These are phyloP conservation scores for Melipona bicolor DNA, from an alignment of 2,888 invertebrate species.

Conservation along the genomic window DNA sequence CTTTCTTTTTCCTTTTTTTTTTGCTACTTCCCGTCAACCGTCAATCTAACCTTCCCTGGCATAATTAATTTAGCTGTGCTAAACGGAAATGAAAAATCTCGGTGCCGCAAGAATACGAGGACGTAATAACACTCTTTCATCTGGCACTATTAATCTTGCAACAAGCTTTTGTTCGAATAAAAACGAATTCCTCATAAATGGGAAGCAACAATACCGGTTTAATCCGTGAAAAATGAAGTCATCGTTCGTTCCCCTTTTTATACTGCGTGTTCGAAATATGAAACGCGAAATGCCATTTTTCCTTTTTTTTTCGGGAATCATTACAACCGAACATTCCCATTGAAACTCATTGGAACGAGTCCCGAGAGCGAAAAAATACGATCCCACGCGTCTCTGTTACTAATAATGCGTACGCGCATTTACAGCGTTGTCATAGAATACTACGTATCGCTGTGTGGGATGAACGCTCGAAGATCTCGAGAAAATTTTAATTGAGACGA, in stretches of 20 bases:
- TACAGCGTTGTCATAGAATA: background rate
- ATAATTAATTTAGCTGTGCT: background rate
- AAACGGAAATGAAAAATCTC: slow-evolving; percentile 6
- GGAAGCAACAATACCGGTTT: slow-evolving; percentile 10
- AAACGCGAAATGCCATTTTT: slow-evolving; percentile 1
- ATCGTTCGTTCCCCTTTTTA: background rate
- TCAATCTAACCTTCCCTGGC: background rate
- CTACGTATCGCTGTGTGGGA: background rate
- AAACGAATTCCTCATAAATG: slow-evolving; percentile 24
- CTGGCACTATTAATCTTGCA: slow-evolving; percentile 4
- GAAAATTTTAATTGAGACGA: slow-evolving; percentile 6
- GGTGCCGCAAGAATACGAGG: background rate
- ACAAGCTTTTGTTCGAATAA: slow-evolving; percentile 4
- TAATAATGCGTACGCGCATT: background rate
- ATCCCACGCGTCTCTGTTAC: background rate
- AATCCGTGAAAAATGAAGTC: slow-evolving; percentile 10
- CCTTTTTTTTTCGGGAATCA: background rate
- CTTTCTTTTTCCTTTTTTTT: background rate
- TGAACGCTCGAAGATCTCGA: background rate
- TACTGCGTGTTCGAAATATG: background rate
- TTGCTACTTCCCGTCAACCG: background rate
- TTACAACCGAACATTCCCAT: background rate
- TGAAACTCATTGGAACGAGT: background rate
- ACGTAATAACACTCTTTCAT: slow-evolving; percentile 16
- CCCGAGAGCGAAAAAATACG: background rate